A percentile compares a stretch with the other conserved stretches of the same genome.
Conservation (phyloP, 2,797 vertebrate species). For the Mus spretus region DNA sequence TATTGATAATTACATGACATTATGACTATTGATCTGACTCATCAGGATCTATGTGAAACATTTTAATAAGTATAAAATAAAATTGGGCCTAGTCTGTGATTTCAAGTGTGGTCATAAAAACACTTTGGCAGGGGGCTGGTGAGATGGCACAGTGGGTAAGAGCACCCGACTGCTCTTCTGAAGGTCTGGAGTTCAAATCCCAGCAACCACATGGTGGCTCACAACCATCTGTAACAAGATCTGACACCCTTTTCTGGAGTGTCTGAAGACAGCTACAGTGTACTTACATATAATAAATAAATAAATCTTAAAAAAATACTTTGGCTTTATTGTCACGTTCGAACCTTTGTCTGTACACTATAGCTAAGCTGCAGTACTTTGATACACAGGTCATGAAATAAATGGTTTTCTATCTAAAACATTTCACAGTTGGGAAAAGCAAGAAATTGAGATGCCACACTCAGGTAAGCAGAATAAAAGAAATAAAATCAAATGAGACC, state of each 20-base stretch:
- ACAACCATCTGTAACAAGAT: too few relatives aligned
- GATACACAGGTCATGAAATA: constrained; percentile 30
- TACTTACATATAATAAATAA: too few relatives aligned
- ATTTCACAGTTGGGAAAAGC: constrained; percentile 19
- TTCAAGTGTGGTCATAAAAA: constrained; percentile 55
- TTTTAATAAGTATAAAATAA: constrained; percentile 54
- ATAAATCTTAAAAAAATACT: not conserved
- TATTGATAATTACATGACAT: too few relatives aligned
- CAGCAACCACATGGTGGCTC: too few relatives aligned
- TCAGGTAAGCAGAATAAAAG: not conserved
- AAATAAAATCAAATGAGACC: constrained; percentile 50
- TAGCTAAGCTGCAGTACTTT: constrained; percentile 22
- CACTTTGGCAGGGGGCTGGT: not conserved
- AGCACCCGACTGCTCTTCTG: too few relatives aligned
- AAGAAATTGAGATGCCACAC: constrained; percentile 4
- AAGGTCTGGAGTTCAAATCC: too few relatives aligned
- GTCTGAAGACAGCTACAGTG: too few relatives aligned
- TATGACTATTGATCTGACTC: not conserved
- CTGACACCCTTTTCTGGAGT: too few relatives aligned
- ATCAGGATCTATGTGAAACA: not conserved
- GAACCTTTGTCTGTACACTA: constrained; percentile 3
- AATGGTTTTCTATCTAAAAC: constrained; percentile 19
- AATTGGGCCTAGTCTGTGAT: not conserved
- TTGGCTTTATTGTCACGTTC: not conserved
- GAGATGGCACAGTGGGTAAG: too few relatives aligned